These are phyloP conservation scores for Picus viridis DNA, from an alignment of 2,797 vertebrate species.

Conservation along the genomic window DNA sequence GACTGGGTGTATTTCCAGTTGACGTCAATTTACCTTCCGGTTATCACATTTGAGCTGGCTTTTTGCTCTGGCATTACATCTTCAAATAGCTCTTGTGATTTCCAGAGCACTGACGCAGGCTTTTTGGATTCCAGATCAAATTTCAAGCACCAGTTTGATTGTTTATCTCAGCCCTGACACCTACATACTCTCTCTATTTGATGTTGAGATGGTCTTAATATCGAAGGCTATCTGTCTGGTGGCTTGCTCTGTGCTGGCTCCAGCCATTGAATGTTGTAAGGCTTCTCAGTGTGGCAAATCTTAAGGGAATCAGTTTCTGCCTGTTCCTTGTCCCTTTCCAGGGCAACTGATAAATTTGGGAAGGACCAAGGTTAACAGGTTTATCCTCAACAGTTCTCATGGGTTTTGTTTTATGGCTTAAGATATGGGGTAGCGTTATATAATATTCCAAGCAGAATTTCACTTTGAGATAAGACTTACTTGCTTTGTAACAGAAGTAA, in stretches of 20 bases:
- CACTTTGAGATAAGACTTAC: slow-evolving; percentile 7
- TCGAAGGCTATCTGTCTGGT: background rate
- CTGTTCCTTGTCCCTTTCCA: background rate
- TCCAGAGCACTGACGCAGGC: slow-evolving; percentile 45
- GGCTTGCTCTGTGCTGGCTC: background rate
- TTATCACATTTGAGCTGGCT: slow-evolving; percentile 45
- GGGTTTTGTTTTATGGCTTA: background rate
- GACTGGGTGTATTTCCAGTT: slow-evolving; percentile 42
- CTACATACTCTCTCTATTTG: background rate
- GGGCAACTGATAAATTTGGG: background rate
- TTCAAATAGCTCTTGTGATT: slow-evolving; percentile 39
- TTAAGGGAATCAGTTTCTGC: background rate
- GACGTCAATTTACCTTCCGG: slow-evolving; percentile 49
- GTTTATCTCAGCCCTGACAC: slow-evolving; percentile 13
- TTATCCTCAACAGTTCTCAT: background rate
- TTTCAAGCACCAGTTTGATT: slow-evolving; percentile 41
- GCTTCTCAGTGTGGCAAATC: background rate
- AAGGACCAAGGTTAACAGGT: background rate
- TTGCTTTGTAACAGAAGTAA: slow-evolving; percentile 26
- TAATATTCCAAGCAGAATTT: slow-evolving; percentile 34
- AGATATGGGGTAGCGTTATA: background rate
- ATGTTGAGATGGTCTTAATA: background rate
- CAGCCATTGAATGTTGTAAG: background rate
- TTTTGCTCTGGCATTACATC: slow-evolving; percentile 50
- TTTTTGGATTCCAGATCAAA: slow-evolving; percentile 38